Percentiles rank a stretch among this genome's conserved stretches.
Conservation (phyloP, 1,140 invertebrate genomes). For the Eupeodes corollae region DNA sequence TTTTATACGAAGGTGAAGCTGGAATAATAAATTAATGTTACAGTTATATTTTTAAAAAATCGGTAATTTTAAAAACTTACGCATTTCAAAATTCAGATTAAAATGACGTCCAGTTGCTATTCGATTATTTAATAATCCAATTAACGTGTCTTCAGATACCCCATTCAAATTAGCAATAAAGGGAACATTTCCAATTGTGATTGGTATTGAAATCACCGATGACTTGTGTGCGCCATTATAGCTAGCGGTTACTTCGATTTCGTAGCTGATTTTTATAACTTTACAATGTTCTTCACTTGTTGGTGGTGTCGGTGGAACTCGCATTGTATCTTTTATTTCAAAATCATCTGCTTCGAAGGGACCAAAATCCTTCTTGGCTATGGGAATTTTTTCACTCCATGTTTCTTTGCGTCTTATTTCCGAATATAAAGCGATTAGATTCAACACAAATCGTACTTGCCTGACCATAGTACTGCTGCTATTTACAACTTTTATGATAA, state of each 20-base stretch:
- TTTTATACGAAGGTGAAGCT: constrained; percentile 4
- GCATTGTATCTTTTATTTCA: constrained; percentile 26
- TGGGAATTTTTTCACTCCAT: constrained; percentile 40
- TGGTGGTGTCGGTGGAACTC: constrained; percentile 56
- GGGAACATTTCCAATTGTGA: constrained; percentile 48
- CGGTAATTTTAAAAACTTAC: not conserved
- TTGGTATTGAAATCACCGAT: constrained; percentile 35
- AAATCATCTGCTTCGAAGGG: not conserved
- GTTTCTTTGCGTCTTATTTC: constrained; percentile 41
- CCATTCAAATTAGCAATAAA: constrained; percentile 5
- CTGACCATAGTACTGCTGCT: constrained; percentile 40
- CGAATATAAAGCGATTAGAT: constrained; percentile 16
- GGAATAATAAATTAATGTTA: not conserved
- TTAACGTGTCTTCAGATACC: too few relatives aligned
- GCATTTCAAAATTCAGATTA: not conserved
- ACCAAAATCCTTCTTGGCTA: constrained; percentile 11
- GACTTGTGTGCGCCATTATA: constrained; percentile 38
- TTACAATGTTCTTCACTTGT: constrained; percentile 56
- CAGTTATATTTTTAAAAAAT: not conserved
- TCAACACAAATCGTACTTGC: constrained; percentile 36
- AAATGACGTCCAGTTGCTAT: not conserved
- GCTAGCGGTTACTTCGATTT: constrained; percentile 45
- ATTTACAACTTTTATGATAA: constrained; percentile 18
- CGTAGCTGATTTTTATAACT: constrained; percentile 58
- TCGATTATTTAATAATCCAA: not conserved